phyloP scores from a whole-genome alignment of 2,797 vertebrate species.

The Forpus xanthops region DNA sequence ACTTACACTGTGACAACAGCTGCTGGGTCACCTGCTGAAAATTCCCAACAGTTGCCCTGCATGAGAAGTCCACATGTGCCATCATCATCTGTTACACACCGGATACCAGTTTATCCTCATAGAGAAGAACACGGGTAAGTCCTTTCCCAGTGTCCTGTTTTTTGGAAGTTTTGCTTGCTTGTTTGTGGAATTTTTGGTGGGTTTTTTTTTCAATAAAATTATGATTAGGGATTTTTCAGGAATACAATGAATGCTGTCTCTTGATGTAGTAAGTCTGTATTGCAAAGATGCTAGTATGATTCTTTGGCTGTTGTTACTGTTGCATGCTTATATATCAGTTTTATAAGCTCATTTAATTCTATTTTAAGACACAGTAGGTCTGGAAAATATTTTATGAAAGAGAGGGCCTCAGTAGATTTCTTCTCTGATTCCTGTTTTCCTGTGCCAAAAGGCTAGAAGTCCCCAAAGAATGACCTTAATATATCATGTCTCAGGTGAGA shows the following conservation, averaged over 20 bases:
- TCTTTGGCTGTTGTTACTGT: background rate
- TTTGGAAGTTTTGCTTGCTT: background rate
- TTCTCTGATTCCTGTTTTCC: background rate
- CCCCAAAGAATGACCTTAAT: background rate
- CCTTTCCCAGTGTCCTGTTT: background rate
- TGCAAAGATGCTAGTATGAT: background rate
- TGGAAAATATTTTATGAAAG: background rate
- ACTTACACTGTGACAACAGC: slow-evolving; percentile 99
- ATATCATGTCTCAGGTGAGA: background rate
- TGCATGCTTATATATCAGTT: background rate
- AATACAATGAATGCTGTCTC: background rate
- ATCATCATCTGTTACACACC: slow-evolving; percentile 85
- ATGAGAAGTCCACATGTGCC: slow-evolving; percentile 89
- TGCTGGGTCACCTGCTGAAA: slow-evolving; percentile 88
- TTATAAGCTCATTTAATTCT: background rate
- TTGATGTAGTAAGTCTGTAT: background rate
- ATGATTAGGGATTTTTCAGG: background rate
- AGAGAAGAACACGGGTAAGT: slow-evolving; percentile 94
- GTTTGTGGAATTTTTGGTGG: background rate
- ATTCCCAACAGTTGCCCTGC: slow-evolving; percentile 89
- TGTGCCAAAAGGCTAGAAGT: background rate
- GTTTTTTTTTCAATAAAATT: background rate
- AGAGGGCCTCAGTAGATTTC: background rate
- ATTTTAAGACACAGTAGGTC: background rate
- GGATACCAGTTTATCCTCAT: slow-evolving; percentile 94